phyloP scores from a whole-genome alignment of 2,113 vertebrate species.

The Gavia stellata region DNA sequence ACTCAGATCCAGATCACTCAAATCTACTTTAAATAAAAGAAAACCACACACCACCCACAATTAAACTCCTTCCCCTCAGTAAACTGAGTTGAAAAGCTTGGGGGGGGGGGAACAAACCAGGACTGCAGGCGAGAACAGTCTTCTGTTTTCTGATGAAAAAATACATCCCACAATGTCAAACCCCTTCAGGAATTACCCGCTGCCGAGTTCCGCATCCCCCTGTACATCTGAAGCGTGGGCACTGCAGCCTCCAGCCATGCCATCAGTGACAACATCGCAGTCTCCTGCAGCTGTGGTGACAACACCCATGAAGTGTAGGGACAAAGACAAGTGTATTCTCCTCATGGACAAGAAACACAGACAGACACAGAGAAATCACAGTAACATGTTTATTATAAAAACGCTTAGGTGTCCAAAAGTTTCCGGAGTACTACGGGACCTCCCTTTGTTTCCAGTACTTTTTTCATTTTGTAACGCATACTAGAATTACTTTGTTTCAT shows the following conservation, averaged over 20 bases:
- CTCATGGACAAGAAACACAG: not conserved
- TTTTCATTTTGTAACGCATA: not conserved
- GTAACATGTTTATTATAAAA: conserved; percentile 40
- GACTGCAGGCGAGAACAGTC: not conserved
- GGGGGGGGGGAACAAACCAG: not conserved
- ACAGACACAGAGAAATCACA: not conserved
- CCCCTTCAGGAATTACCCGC: not conserved
- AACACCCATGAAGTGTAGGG: not conserved
- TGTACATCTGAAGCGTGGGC: not conserved
- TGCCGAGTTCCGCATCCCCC: not conserved
- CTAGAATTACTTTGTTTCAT: not conserved
- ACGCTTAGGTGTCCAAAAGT: not conserved
- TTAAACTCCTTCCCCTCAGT: not conserved
- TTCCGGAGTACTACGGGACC: not conserved
- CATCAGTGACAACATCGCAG: not conserved
- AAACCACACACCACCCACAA: not conserved
- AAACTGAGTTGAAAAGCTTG: not conserved
- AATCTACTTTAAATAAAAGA: not conserved
- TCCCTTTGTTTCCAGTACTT: not conserved
- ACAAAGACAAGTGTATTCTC: not conserved
- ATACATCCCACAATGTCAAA: not conserved
- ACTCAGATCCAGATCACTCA: not conserved
- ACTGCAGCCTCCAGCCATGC: not conserved
- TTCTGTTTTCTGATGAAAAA: not conserved
- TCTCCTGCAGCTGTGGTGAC: not conserved